phyloP scores from a whole-genome alignment of 1,140 invertebrate genomes.

The Ceratitis capitata region DNA sequence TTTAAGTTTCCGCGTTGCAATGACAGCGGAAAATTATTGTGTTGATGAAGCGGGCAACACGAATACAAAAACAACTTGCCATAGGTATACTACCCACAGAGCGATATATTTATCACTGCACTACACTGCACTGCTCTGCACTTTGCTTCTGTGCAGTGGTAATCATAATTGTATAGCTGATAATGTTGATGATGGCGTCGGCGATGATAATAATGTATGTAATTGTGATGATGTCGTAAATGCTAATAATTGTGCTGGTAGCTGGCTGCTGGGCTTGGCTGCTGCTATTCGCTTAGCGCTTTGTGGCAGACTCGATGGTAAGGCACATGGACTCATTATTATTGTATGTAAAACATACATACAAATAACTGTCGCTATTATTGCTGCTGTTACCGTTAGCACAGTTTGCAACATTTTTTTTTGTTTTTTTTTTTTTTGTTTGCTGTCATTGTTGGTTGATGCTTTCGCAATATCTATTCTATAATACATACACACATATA shows the following conservation, averaged over 20 bases:
- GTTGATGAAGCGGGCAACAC: background rate
- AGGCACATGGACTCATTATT: background rate
- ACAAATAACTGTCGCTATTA: background rate
- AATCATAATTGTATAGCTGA: constrained; percentile 5
- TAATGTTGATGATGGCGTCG: background rate
- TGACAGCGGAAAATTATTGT: constrained; percentile 19
- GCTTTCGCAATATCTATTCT: background rate
- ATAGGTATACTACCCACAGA: background rate
- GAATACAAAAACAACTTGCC: background rate
- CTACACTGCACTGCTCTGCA: too few species aligned
- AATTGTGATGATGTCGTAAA: background rate
- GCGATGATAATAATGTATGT: background rate
- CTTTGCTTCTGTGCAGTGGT: background rate
- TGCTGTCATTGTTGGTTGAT: background rate
- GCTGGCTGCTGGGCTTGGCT: too few species aligned
- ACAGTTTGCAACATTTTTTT: too few species aligned
- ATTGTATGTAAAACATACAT: background rate
- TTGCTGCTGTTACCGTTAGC: background rate
- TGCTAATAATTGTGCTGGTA: background rate
- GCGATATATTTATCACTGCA: too few species aligned
- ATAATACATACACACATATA: background rate
- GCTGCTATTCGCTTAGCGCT: background rate
- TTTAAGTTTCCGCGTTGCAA: background rate
- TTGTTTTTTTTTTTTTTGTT: background rate
- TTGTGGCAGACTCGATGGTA: background rate